phyloP scores from a whole-genome alignment of 2,888 invertebrate genomes.

The Caenorhabditis parvicauda region DNA sequence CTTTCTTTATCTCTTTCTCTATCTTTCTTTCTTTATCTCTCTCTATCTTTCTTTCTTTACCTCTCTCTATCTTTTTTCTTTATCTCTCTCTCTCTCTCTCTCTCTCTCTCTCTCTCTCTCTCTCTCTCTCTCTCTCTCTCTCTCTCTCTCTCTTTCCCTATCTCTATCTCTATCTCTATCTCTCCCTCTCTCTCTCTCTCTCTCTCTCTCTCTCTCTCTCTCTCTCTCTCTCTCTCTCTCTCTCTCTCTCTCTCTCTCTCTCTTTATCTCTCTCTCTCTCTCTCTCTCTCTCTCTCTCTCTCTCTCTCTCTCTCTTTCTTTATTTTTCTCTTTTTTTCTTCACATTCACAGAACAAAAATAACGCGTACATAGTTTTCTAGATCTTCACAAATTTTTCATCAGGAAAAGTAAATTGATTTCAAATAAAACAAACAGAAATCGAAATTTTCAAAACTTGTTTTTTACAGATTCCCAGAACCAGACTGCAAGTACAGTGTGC shows the following conservation, averaged over 20 bases:
- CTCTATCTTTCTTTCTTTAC: no score
- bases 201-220: neutral
- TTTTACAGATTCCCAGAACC: slow-evolving; percentile 51
- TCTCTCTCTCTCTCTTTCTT: neutral
- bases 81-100: no score
- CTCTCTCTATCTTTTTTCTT: no score
- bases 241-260: neutral
- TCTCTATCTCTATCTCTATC: neutral
- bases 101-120: slow-evolving; percentile 4
- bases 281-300: neutral
- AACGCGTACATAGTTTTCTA: slow-evolving; percentile 24
- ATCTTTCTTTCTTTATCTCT: no score
- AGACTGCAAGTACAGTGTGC: slow-evolving; percentile 52
- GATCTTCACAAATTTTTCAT: slow-evolving; percentile 53
- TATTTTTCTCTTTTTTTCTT: slow-evolving; percentile 1
- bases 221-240: slow-evolving; percentile 2
- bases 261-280: neutral
- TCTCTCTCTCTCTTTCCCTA: neutral
- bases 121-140: slow-evolving; percentile 10
- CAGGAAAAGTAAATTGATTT: slow-evolving; percentile 34
- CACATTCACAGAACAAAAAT: slow-evolving; percentile 2
- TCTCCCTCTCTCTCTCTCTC: neutral
- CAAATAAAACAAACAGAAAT: neutral
- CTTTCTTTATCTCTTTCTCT: no score
- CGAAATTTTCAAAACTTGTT: neutral